phyloP scores from a whole-genome alignment of 2,113 vertebrate species.

The Meles meles region DNA sequence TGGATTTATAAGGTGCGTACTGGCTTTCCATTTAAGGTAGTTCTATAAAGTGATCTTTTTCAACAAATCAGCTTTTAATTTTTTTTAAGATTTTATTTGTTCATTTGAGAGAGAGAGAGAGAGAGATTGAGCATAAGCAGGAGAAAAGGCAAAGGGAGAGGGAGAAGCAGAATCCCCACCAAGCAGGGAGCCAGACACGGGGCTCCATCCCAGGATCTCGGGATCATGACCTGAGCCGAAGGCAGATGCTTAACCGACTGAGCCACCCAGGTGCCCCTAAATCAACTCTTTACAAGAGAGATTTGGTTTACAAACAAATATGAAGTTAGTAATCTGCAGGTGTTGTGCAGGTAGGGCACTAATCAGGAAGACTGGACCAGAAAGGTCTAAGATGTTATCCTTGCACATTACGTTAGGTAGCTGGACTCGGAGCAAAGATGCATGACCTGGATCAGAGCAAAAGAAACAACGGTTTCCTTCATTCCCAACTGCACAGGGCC shows the following conservation, averaged over 20 bases:
- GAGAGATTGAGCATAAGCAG: no score
- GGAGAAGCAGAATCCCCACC: not conserved
- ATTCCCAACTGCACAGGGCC: not conserved
- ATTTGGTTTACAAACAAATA: not conserved
- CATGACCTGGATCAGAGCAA: not conserved
- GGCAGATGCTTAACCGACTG: not conserved
- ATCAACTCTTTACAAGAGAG: not conserved
- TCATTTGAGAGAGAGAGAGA: no score
- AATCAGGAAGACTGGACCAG: not conserved
- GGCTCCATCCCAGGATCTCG: not conserved
- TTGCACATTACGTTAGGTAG: not conserved
- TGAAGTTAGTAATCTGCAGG: not conserved
- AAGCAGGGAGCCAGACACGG: accelerated
- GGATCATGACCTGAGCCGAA: not conserved
- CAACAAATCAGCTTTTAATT: not conserved
- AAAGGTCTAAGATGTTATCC: not conserved
- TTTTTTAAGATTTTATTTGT: no score
- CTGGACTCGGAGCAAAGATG: not conserved
- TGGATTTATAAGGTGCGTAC: not conserved
- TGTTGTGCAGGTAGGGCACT: not conserved
- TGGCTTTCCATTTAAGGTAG: not conserved
- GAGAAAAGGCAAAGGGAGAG: not conserved
- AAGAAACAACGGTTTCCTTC: not conserved
- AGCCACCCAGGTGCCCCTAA: not conserved
- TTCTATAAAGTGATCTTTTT: not conserved